Percentiles rank a stretch among this genome's conserved stretches.
These are phyloP conservation scores for Brachionus manjavacas DNA, from an alignment of 1,140 invertebrate species.

Conservation along the genomic window DNA sequence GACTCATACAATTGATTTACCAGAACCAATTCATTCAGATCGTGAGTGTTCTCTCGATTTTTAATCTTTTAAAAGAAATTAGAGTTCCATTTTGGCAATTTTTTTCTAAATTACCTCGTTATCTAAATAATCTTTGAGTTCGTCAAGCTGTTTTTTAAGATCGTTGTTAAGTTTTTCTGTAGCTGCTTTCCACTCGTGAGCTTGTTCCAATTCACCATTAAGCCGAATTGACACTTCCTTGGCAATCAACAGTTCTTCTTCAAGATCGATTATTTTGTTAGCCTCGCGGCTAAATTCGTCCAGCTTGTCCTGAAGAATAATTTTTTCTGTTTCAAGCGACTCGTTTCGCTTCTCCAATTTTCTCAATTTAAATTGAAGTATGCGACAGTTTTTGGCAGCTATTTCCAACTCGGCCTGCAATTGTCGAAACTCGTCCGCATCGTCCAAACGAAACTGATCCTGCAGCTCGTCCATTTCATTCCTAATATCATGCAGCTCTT, in stretches of 20 bases:
- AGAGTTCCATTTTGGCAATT: background rate
- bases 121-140: slow-evolving; percentile 35
- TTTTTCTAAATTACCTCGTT: background rate
- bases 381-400: slow-evolving; percentile 87
- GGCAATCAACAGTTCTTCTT: slow-evolving; percentile 42
- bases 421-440: slow-evolving; percentile 92
- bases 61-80: slow-evolving; percentile 31
- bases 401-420: slow-evolving; percentile 56
- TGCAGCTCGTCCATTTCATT: slow-evolving; percentile 97
- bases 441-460: slow-evolving; percentile 87
- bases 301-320: slow-evolving; percentile 27
- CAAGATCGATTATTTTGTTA: slow-evolving; percentile 31
- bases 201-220: slow-evolving; percentile 35
- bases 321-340: slow-evolving; percentile 74
- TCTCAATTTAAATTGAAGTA: slow-evolving; percentile 92
- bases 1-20: slow-evolving; percentile 41
- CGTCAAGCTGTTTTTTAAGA: slow-evolving; percentile 29
- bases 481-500: slow-evolving; percentile 40
- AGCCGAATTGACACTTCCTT: slow-evolving; percentile 42
- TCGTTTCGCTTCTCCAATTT: slow-evolving; percentile 88
- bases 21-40: slow-evolving; percentile 28
- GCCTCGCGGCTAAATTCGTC: slow-evolving; percentile 36
- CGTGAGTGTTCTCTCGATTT: slow-evolving; percentile 5
- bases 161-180: slow-evolving; percentile 36
- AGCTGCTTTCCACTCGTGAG: background rate